Evolutionary conservation across 2,113 vertebrate species (phyloP), one percentile per base, ranked within the genome.

Genomic region (Cygnus atratus): DNA sequence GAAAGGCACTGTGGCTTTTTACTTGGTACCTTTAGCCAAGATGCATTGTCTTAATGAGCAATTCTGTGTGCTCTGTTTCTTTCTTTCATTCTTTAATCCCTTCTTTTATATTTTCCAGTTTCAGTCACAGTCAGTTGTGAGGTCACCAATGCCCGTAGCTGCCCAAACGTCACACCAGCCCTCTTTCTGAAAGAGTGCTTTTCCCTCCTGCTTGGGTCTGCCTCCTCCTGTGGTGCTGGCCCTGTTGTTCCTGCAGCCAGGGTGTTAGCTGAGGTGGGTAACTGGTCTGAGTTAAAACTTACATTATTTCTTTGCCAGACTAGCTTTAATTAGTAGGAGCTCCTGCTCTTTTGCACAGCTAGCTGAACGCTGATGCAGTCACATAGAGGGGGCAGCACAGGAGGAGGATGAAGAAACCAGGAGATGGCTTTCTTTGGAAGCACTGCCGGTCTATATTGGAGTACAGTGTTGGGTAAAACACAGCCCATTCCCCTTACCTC

Each of bases 301-400:
- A n/a, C 13, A 2, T 13, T 52, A 7, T 73, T 55, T 54, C 33
- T 74, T 74, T 76, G 28, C 16, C 50, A 55, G 8, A 6, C 83
- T 63, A 74, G 4, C 17, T 95, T 76, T 73, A 54, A 31, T 83
- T 73, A 76, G 28, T 15, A 71, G 76, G 35, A 88, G 18, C 26
- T 87, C 2, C 59, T 28, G 33, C 55, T 79, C 90, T 81, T 33
- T 78, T 73, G 43, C 48, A 73, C 10, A 39, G 50, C 44, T 66
- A 0, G 29, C 22, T 66, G 33, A 88, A 61, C 41, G 63, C 73
- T 94, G 52, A 9, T 31, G 31, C 15, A 74, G 61, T 18, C 52
- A 50, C 1, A 0, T 44, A 46, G 52, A 10, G 0, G 0, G 44
- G 54, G 55, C 14, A 11, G 57, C 46, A 28, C 48, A 58, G 68